Conservation (phyloP, 1,140 invertebrate species). For the Agrilus planipennis region DNA sequence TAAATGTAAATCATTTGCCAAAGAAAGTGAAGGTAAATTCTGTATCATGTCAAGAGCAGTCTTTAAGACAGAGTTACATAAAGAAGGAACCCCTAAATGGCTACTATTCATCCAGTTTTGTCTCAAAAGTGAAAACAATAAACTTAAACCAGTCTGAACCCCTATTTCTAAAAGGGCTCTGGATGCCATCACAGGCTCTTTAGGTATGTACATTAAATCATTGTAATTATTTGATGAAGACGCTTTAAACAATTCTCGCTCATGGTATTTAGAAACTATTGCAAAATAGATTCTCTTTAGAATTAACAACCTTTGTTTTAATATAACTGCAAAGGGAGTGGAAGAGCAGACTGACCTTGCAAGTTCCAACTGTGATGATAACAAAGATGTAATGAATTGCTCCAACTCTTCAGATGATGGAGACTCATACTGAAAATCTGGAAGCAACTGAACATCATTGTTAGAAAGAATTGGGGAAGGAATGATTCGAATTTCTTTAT, state of each 20-base stretch:
- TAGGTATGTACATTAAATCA: constrained; percentile 3
- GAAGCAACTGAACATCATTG: constrained; percentile 33
- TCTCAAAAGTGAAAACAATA: constrained; percentile 47
- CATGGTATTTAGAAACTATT: constrained; percentile 43
- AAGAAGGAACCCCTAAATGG: constrained; percentile 29
- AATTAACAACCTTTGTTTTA: constrained; percentile 45
- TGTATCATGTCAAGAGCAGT: constrained; percentile 46
- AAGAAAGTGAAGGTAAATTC: constrained; percentile 44
- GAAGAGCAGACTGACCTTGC: constrained; percentile 42
- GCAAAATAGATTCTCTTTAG: constrained; percentile 50
- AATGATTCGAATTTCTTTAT: constrained; percentile 36
- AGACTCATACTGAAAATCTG: constrained; percentile 35
- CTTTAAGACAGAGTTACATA: constrained; percentile 47
- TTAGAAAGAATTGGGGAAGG: constrained; percentile 22
- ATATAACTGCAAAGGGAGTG: constrained; percentile 41
- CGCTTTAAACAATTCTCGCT: constrained; percentile 31
- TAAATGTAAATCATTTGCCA: constrained; percentile 48
- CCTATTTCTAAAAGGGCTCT: constrained; percentile 52
- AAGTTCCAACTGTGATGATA: constrained; percentile 42
- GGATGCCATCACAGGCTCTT: constrained; percentile 32
- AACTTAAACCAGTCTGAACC: constrained; percentile 48
- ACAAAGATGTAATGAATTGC: constrained; percentile 39
- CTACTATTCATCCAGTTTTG: constrained; percentile 45
- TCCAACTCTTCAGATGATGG: constrained; percentile 41
- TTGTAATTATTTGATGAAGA: constrained; percentile 11